Evolutionary conservation across 2,888 invertebrate genomes (phyloP).

Genomic region (Zele albiditarsus): DNA sequence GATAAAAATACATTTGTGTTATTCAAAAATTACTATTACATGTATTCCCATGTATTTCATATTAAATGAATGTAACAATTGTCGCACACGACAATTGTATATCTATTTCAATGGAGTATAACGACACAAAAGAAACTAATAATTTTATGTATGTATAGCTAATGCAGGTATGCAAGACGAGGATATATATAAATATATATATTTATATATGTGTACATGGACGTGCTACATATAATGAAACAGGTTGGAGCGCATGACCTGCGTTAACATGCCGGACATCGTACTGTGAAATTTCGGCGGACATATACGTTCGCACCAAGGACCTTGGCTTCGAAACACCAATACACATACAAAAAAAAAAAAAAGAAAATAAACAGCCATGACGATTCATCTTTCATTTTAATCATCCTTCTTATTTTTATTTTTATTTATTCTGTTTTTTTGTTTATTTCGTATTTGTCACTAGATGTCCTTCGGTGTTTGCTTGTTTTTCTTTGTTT

Average conservation of each 20-base stretch:
- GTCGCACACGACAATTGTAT: background rate
- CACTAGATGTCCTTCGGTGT: slow-evolving; percentile 23
- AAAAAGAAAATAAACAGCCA: slow-evolving; percentile 24
- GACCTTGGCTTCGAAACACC: slow-evolving; percentile 70
- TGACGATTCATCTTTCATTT: slow-evolving; percentile 42
- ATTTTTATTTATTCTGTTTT: slow-evolving; percentile 39
- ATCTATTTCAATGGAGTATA: background rate
- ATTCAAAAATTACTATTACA: background rate
- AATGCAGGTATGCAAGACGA: background rate
- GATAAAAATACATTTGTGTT: background rate
- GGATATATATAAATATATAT: slow-evolving; percentile 10
- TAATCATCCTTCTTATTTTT: slow-evolving; percentile 38
- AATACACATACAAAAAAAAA: slow-evolving; percentile 48
- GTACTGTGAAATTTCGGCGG: slow-evolving; percentile 61
- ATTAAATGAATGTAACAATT: background rate
- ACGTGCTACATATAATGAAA: slow-evolving; percentile 13
- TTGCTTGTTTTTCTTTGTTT: slow-evolving; percentile 11
- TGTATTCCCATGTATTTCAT: background rate
- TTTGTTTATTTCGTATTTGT: slow-evolving; percentile 43
- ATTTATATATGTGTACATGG: background rate
- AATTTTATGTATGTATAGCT: slow-evolving; percentile 4
- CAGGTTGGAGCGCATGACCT: slow-evolving; percentile 55
- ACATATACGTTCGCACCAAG: slow-evolving; percentile 52
- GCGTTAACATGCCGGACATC: slow-evolving; percentile 62
- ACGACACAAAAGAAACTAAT: background rate